Evolutionary conservation across 2,888 invertebrate genomes (phyloP).

Genomic region (Monopis laevigella): DNA sequence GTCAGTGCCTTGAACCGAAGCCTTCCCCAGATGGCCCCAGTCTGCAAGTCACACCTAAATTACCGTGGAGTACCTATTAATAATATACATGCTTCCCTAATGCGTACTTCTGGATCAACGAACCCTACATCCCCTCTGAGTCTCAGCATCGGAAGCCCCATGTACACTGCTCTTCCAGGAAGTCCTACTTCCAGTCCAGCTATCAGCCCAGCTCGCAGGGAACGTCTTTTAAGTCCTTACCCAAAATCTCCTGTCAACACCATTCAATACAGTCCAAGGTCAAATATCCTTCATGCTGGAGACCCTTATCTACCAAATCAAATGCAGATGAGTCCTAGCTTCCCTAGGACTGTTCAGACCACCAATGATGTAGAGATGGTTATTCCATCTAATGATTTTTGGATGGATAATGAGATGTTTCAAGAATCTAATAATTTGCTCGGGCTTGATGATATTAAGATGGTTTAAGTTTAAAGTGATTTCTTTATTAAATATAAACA

Average conservation of each 20-base stretch:
- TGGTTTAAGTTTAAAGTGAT: slow-evolving; percentile 35
- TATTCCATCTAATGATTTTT: slow-evolving; percentile 40
- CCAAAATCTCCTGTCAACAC: slow-evolving; percentile 46
- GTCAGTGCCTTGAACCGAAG: background rate
- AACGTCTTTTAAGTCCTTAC: slow-evolving; percentile 44
- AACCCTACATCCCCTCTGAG: slow-evolving; percentile 47
- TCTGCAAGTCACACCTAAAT: background rate
- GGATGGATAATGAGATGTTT: slow-evolving; percentile 46
- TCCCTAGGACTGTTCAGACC: slow-evolving; percentile 29
- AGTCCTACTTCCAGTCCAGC: slow-evolving; percentile 48
- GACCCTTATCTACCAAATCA: slow-evolving; percentile 52
- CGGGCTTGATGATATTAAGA: slow-evolving; percentile 53
- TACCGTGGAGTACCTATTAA: background rate
- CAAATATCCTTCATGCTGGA: slow-evolving; percentile 34
- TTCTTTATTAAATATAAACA: too few species aligned
- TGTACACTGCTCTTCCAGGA: slow-evolving; percentile 41
- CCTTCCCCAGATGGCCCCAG: background rate
- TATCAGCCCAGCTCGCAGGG: slow-evolving; percentile 44
- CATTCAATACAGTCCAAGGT: slow-evolving; percentile 36
- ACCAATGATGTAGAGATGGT: slow-evolving; percentile 35
- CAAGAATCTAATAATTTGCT: slow-evolving; percentile 44
- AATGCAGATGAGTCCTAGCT: slow-evolving; percentile 49
- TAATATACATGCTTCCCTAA: background rate
- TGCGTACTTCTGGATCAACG: background rate
- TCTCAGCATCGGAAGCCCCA: slow-evolving; percentile 41